Evolutionary conservation across 2,797 vertebrate species (phyloP).

Genomic region (Eulemur albifrons): DNA sequence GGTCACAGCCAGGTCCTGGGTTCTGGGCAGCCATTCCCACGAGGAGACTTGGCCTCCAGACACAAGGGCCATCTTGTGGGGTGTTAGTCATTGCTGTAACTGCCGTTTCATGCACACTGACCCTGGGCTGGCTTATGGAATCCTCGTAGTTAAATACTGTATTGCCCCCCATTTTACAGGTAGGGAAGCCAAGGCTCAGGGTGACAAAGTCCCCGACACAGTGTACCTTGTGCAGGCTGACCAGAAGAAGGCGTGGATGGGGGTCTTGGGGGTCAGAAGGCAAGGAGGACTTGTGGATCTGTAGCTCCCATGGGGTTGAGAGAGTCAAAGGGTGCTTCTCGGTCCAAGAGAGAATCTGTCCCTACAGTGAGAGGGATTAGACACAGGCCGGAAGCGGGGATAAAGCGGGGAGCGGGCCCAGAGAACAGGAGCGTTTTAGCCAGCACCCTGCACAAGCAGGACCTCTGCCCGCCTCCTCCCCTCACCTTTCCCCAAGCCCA

Average conservation of each 20-base stretch:
- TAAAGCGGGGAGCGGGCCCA: not conserved
- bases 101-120: not conserved
- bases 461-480: not conserved
- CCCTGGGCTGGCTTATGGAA: not conserved
- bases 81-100: slow-evolving; percentile 19
- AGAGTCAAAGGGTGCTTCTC: not conserved
- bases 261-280: not conserved
- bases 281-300: not conserved
- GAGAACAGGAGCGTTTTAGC: not conserved
- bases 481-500: not conserved
- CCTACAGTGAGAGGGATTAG: not conserved
- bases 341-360: not conserved
- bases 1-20: slow-evolving; percentile 41
- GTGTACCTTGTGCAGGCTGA: not conserved
- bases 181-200: not conserved
- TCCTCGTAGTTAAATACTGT: not conserved
- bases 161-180: not conserved
- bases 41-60: slow-evolving; percentile 30
- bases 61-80: not conserved
- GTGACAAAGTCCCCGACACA: not conserved
- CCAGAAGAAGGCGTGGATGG: not conserved
- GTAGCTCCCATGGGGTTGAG: not conserved
- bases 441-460: not conserved
- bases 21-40: not conserved
- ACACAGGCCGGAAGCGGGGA: not conserved